These are phyloP conservation scores for Linnaemya vulpina DNA, from an alignment of 2,888 invertebrate species.

Conservation along the genomic window DNA sequence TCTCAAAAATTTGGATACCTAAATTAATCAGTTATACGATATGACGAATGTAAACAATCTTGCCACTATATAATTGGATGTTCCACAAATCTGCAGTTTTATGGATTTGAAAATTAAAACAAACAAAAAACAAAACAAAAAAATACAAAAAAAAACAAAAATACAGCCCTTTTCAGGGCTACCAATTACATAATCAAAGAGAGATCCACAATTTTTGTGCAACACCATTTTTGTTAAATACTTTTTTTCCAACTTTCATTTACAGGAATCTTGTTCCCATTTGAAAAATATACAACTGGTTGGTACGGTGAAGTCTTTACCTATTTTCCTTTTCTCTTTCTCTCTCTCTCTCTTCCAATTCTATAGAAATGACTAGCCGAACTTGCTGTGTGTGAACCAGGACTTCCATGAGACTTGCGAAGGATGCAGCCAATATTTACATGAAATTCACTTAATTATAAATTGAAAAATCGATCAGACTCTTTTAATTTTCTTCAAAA, in stretches of 20 bases:
- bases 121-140: slow-evolving; percentile 42
- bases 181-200: slow-evolving; percentile 76
- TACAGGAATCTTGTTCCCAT: too few relatives aligned
- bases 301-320: too few relatives aligned
- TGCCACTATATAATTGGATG: slow-evolving; percentile 63
- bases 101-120: slow-evolving; percentile 47
- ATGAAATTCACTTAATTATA: too few relatives aligned
- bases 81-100: slow-evolving; percentile 29
- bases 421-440: too few relatives aligned
- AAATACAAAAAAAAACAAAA: not conserved
- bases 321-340: too few relatives aligned
- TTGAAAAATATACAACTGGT: too few relatives aligned
- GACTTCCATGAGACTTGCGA: too few relatives aligned
- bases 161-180: slow-evolving; percentile 82
- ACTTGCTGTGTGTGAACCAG: too few relatives aligned
- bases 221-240: not conserved
- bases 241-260: not conserved
- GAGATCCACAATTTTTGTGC: slow-evolving; percentile 75
- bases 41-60: slow-evolving; percentile 38
- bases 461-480: too few relatives aligned
- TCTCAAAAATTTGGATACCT: slow-evolving; percentile 50
- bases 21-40: slow-evolving; percentile 56
- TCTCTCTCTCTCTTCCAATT: too few relatives aligned
- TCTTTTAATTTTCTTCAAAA: too few relatives aligned
- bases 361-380: too few relatives aligned